Evolutionary conservation across 1,140 invertebrate species (phyloP).

Genomic region (Mycetomoellerius zeteki): DNA sequence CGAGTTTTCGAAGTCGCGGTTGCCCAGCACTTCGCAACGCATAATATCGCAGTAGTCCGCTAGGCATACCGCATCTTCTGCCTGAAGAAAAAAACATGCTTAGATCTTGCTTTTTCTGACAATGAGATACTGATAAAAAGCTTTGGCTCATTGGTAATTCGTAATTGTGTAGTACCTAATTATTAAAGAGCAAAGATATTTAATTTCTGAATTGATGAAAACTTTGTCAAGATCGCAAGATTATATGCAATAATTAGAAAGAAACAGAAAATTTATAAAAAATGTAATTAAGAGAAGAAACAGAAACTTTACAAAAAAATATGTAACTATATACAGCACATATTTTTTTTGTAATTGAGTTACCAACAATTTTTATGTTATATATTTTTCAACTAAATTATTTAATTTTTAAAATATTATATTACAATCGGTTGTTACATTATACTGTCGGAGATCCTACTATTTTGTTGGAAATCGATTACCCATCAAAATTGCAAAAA

Average conservation of each 20-base stretch:
- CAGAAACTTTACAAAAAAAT: not conserved
- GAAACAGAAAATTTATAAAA: not conserved
- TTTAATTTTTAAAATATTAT: too few species aligned
- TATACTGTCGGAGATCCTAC: too few species aligned
- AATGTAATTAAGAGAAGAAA: too few species aligned
- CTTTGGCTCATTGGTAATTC: not conserved
- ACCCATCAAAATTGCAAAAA: too few species aligned
- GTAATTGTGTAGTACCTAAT: too few species aligned
- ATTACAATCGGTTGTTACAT: too few species aligned
- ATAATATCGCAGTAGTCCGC: conserved; percentile 98
- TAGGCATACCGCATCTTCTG: conserved; percentile 95
- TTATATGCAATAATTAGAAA: not conserved
- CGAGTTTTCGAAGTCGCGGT: conserved; percentile 89
- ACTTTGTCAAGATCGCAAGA: not conserved
- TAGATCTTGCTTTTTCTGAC: not conserved
- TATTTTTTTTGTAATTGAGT: too few species aligned
- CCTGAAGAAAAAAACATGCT: conserved; percentile 86
- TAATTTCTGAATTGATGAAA: not conserved
- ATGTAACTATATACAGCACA: not conserved
- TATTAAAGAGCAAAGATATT: too few species aligned
- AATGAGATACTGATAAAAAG: not conserved
- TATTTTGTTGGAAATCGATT: too few species aligned
- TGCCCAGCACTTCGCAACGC: conserved; percentile 95
- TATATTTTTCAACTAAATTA: too few species aligned
- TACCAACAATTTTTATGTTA: too few species aligned